Conservation (phyloP, 1,140 invertebrate species). For the Diorhabda elongata region DNA sequence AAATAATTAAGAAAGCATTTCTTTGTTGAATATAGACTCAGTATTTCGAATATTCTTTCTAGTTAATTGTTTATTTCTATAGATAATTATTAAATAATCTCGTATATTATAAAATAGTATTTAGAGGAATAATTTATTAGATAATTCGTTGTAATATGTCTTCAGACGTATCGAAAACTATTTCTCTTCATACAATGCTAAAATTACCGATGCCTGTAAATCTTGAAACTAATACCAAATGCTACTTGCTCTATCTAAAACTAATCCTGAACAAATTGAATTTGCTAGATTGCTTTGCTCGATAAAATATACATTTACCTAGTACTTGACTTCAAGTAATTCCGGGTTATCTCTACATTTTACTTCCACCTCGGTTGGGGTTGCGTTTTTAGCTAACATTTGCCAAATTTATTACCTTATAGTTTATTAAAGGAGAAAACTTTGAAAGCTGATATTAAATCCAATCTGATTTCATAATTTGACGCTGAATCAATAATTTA, state of each 20-base stretch:
- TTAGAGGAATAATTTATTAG: too few species aligned
- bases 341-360: slow-evolving; percentile 26
- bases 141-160: too few species aligned
- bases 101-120: too few species aligned
- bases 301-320: slow-evolving; percentile 47
- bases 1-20: too few species aligned
- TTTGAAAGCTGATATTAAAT: slow-evolving; percentile 5
- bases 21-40: too few species aligned
- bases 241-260: slow-evolving; percentile 40
- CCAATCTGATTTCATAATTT: not conserved
- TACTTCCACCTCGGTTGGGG: slow-evolving; percentile 19
- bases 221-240: slow-evolving; percentile 41
- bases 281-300: slow-evolving; percentile 47
- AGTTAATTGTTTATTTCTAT: too few species aligned
- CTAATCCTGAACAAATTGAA: slow-evolving; percentile 48
- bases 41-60: too few species aligned
- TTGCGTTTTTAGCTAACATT: slow-evolving; percentile 18
- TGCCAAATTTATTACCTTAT: slow-evolving; percentile 11
- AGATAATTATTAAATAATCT: too few species aligned
- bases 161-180: not conserved
- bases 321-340: slow-evolving; percentile 34
- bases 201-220: slow-evolving; percentile 34
- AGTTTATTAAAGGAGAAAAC: slow-evolving; percentile 9
- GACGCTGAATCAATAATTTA: not conserved
- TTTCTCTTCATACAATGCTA: slow-evolving; percentile 32